A percentile compares a stretch with the other conserved stretches of the same genome.
Evolutionary conservation across 2,113 vertebrate species (phyloP).

Genomic region (Gorsachius goisagi): DNA sequence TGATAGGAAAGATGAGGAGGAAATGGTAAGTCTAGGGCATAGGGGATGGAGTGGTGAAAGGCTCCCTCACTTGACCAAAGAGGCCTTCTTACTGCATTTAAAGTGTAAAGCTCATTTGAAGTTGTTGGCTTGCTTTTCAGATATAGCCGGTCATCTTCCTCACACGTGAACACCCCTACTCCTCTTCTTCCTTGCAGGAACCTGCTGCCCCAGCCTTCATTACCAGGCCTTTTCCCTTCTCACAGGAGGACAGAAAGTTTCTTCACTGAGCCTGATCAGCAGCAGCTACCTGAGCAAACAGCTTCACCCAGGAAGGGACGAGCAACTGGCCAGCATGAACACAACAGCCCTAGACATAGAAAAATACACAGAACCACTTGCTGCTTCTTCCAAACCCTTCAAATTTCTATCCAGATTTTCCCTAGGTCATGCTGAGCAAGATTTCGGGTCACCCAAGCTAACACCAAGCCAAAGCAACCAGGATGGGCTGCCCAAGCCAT

Average conservation of each 20-base stretch:
- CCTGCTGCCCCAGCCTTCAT: not conserved
- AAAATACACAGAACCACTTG: rapidly evolving
- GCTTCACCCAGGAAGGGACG: rapidly evolving
- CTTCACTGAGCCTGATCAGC: not conserved
- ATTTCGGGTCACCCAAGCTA: rapidly evolving
- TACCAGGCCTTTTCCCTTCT: not conserved
- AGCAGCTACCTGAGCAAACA: not conserved
- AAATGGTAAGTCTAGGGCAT: not conserved
- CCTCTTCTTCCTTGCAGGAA: not conserved
- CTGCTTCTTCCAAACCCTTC: not conserved
- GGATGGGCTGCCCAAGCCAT: not conserved
- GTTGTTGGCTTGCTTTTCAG: not conserved
- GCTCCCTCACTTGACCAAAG: not conserved
- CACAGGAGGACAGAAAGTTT: not conserved
- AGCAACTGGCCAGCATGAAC: not conserved
- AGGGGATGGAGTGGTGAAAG: not conserved
- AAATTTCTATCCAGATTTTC: rapidly evolving
- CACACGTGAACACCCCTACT: not conserved
- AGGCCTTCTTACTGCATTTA: not conserved
- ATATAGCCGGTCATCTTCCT: not conserved
- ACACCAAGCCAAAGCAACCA: not conserved
- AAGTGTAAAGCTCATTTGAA: not conserved
- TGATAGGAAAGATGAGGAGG: not conserved
- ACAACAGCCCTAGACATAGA: not conserved
- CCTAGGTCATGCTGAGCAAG: not conserved